Base-by-base conservation (phyloP, 1,140 invertebrate genomes). In the Copidosoma floridanum region DNA sequence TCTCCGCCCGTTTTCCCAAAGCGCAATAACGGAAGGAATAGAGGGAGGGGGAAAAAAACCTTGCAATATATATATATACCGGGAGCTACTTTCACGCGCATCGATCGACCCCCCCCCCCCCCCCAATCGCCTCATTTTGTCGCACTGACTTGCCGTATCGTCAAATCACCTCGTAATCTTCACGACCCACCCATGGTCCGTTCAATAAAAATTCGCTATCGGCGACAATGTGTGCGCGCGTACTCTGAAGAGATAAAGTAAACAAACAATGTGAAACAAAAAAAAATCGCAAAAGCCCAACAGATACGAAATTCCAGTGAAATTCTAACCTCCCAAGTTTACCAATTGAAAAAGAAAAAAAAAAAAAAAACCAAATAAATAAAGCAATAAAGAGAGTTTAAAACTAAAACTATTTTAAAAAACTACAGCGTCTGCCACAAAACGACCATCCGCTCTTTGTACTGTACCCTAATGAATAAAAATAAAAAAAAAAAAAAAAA, bases 51-150 rank as follows among this genome's bases (percentile, higher is more conserved):
- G 48, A 32, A 18, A 57, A 54, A 41, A 44, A 52, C 46, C 38
- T 3, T 12, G n/a, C 52, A 37, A 54, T n/a, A n/a, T n/a, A n/a
- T n/a, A n/a, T n/a, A n/a, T n/a, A n/a, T n/a, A 53, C n/a, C 24
- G 12, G 35, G 20, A 48, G 53, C 53, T 57, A 51, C 27, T 51
- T 48, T 56, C 44, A 52, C 29, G n/a, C 51, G 37, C 18, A 24
- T 57, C 10, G 56, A 48, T 57, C 4, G 4, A 51, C 37, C 5
- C 18, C n/a, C n/a, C n/a, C n/a, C n/a, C n/a, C n/a, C n/a, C n/a
- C n/a, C n/a, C n/a, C n/a, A n/a, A n/a, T n/a, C n/a, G n/a, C n/a
- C n/a, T n/a, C n/a, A n/a, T n/a, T n/a, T n/a, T n/a, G n/a, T n/a
- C n/a, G n/a, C n/a, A n/a, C n/a, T n/a, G n/a, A n/a, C n/a, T n/a